Evolutionary conservation across 2,888 invertebrate species (phyloP).

Genomic region (Tolmerus cingulatus): DNA sequence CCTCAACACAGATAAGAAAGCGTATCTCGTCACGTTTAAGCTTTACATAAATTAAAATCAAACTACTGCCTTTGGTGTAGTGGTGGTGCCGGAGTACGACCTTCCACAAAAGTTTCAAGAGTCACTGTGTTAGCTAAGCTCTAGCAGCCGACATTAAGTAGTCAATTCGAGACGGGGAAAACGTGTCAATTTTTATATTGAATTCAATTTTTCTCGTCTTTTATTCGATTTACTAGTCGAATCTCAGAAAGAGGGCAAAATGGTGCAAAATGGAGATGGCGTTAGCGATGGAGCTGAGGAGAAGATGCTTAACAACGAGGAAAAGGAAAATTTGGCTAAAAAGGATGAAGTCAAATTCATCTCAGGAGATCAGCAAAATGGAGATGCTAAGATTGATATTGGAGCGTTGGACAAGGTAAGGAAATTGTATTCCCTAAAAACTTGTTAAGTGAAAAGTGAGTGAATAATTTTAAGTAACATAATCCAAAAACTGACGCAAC

Average conservation of each 20-base stretch:
- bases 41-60: neutral
- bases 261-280: conserved; percentile 61
- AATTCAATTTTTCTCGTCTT: neutral
- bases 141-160: neutral
- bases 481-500: neutral
- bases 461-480: neutral
- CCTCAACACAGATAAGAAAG: neutral
- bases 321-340: conserved; percentile 69
- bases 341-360: conserved; percentile 79
- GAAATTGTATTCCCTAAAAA: neutral
- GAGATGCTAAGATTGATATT: conserved; percentile 88
- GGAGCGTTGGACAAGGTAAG: conserved; percentile 70
- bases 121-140: neutral
- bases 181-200: neutral
- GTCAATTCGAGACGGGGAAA: neutral
- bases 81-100: neutral
- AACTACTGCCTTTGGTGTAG: neutral
- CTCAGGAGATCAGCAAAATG: conserved; percentile 78
- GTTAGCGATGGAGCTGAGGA: conserved; percentile 75
- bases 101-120: neutral
- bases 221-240: neutral
- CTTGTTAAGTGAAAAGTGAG: neutral
- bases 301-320: conserved; percentile 70
- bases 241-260: conserved; percentile 54
- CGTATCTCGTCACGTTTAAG: neutral